These are phyloP conservation scores for Ichneumon xanthorius DNA, from an alignment of 2,888 invertebrate genomes.

Conservation along the genomic window DNA sequence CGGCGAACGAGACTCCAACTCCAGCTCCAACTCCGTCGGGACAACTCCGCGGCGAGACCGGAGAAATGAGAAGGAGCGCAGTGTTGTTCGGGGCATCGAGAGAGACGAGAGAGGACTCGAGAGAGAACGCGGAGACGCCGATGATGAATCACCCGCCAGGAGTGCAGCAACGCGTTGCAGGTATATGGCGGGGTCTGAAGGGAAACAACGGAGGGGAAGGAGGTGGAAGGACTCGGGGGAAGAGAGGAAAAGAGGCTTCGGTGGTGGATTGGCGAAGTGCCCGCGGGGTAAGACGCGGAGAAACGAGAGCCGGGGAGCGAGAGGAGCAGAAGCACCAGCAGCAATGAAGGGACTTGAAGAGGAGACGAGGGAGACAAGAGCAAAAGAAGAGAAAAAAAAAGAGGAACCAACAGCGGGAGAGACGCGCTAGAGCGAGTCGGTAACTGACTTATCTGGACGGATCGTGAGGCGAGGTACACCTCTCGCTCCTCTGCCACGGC, in stretches of 20 bases:
- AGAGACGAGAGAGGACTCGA: constrained; percentile 44
- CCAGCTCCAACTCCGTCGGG: constrained; percentile 58
- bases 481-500: constrained; percentile 63
- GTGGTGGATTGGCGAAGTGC: constrained; percentile 62
- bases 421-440: constrained; percentile 83
- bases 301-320: constrained; percentile 39
- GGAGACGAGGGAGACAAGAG: constrained; percentile 65
- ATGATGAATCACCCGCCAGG: constrained; percentile 81
- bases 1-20: constrained; percentile 43
- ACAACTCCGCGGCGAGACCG: constrained; percentile 62
- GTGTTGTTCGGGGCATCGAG: constrained; percentile 14
- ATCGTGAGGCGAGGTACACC: constrained; percentile 72
- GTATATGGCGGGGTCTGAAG: constrained; percentile 65
- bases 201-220: constrained; percentile 57
- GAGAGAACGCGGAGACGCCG: constrained; percentile 74
- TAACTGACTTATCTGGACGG: constrained; percentile 82
- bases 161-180: constrained; percentile 65
- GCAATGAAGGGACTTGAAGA: constrained; percentile 66
- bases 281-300: constrained; percentile 51
- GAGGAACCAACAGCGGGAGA: constrained; percentile 70
- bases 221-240: constrained; percentile 56
- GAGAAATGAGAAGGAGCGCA: constrained; percentile 61
- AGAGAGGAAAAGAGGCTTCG: constrained; percentile 51
- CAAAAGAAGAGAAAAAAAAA: constrained; percentile 29
- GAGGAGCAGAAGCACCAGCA: constrained; percentile 59